Conservation (phyloP, 1,140 invertebrate species). For the Dreissena rostriformis region DNA sequence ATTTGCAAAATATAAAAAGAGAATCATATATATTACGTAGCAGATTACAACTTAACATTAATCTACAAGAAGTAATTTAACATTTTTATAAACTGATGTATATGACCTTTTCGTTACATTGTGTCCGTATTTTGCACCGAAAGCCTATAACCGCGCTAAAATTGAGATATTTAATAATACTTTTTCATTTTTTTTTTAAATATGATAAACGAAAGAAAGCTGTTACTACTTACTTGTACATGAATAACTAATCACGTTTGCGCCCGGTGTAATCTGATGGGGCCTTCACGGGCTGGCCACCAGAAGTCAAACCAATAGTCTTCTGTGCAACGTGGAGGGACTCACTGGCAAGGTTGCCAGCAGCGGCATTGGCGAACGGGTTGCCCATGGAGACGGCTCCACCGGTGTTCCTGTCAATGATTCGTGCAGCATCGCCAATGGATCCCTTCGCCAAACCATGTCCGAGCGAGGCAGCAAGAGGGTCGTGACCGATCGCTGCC, state of each 20-base stretch:
- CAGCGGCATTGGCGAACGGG: constrained; percentile 18
- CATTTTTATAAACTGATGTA: too few relatives aligned
- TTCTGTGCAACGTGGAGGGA: constrained; percentile 33
- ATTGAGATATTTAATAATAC: too few relatives aligned
- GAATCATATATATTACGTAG: too few relatives aligned
- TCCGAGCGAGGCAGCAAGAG: constrained; percentile 24
- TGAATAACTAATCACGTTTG: background rate
- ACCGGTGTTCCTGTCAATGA: constrained; percentile 27
- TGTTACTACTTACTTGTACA: too few relatives aligned
- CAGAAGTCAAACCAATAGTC: constrained; percentile 10
- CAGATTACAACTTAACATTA: too few relatives aligned
- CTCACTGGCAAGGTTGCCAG: constrained; percentile 24
- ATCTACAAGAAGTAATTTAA: too few relatives aligned
- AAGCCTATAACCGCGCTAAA: too few relatives aligned
- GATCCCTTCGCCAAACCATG: constrained; percentile 33
- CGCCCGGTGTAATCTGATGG: background rate
- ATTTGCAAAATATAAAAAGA: too few relatives aligned
- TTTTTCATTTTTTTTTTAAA: too few relatives aligned
- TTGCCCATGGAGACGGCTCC: constrained; percentile 11
- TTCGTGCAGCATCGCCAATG: constrained; percentile 1
- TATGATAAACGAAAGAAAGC: too few relatives aligned
- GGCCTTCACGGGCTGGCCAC: background rate
- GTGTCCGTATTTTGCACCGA: too few relatives aligned
- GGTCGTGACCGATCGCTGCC: constrained; percentile 28
- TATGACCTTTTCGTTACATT: too few relatives aligned